phyloP scores from a whole-genome alignment of 2,888 invertebrate species.

The Phyto melanocephala region DNA sequence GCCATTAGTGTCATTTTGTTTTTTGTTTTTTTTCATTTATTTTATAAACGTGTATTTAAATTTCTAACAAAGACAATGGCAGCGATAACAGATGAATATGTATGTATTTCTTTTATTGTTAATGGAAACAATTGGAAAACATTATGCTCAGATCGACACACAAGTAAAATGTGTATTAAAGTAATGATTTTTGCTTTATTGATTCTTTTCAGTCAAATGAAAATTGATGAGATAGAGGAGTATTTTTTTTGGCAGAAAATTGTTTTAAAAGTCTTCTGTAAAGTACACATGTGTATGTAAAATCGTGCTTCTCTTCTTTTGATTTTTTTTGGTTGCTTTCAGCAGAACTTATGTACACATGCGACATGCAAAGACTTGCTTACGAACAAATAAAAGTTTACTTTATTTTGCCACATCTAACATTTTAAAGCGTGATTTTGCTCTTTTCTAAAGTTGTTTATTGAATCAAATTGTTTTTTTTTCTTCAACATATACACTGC shows the following conservation, averaged over 20 bases:
- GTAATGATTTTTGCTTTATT: neutral
- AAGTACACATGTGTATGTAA: neutral
- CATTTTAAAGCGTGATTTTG: neutral
- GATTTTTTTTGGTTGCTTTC: too few relatives aligned
- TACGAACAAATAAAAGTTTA: neutral
- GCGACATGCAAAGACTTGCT: too few relatives aligned
- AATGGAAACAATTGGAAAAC: neutral
- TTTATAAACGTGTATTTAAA: neutral
- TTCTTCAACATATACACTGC: neutral
- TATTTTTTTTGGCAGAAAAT: neutral
- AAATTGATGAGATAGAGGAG: neutral
- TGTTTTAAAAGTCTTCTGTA: neutral
- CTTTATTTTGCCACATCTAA: constrained; percentile 20
- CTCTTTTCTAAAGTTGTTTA: constrained; percentile 10
- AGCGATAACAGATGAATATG: too few relatives aligned
- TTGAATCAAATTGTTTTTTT: neutral
- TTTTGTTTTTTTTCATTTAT: too few relatives aligned
- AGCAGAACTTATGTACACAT: too few relatives aligned
- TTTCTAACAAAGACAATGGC: neutral
- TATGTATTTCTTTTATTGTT: neutral
- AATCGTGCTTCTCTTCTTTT: too few relatives aligned
- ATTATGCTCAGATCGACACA: neutral
- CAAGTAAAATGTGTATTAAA: neutral
- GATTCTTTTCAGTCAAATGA: neutral
- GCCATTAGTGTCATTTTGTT: too few relatives aligned